Percentiles rank a stretch among this genome's conserved stretches.
These are phyloP conservation scores for Falco naumanni DNA, from an alignment of 2,797 vertebrate genomes.

Conservation along the genomic window DNA sequence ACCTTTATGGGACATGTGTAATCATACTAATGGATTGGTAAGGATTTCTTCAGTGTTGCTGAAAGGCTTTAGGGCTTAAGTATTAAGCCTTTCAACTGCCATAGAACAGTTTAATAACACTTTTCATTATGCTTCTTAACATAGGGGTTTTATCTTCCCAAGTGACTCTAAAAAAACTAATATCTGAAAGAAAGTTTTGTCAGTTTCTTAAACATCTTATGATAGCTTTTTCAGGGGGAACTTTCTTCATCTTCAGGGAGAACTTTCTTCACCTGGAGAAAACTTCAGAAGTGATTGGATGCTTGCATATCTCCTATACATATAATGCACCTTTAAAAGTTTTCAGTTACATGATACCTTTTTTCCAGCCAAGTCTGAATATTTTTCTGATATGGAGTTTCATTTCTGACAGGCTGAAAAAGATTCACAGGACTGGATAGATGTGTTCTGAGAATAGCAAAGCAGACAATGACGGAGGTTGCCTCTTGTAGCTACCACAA, in stretches of 20 bases:
- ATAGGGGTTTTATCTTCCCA: not conserved
- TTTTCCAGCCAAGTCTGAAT: not conserved
- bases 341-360: not conserved
- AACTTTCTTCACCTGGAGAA: not conserved
- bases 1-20: conserved; percentile 99
- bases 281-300: not conserved
- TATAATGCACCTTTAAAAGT: not conserved
- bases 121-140: not conserved
- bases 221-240: not conserved
- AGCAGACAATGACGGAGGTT: not conserved
- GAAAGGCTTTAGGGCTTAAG: not conserved
- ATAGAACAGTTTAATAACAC: not conserved
- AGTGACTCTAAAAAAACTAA: not conserved
- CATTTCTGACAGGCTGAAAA: not conserved
- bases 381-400: not conserved
- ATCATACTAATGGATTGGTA: conserved; percentile 97
- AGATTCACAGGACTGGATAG: not conserved
- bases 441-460: conserved; percentile 26
- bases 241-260: not conserved
- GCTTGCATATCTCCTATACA: not conserved
- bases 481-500: not conserved
- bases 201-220: not conserved
- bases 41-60: conserved; percentile 43
- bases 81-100: not conserved
- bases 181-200: not conserved